Evolutionary conservation across 2,797 vertebrate genomes (phyloP), one percentile per base, ranked within the genome.

Genomic region (Vespertilio murinus): DNA sequence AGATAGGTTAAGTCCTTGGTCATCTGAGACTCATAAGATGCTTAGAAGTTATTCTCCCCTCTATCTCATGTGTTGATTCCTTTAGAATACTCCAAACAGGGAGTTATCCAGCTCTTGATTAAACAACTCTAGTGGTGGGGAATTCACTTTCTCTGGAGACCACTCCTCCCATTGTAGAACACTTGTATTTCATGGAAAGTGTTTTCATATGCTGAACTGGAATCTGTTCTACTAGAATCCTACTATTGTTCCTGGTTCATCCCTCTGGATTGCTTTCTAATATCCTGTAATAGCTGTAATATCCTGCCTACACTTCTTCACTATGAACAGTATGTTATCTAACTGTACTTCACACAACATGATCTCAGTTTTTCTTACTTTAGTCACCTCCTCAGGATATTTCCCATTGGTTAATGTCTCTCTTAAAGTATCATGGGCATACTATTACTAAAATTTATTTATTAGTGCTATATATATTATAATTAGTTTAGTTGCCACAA

Each of bases 401-500:
- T 30, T 25, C 69, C 22, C 59, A 13, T 52, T 83, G 45, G 6
- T 73, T 86, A 54, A 45, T 67, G 9, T 92, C 59, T 92, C 33
- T 86, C n/a, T 17, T 69, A 83, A 90, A 79, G 54, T 61, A n/a
- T 52, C 6, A 35, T 35, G 25, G 35, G 16, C 16, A 49, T 79
- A 54, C 9, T 6, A 20, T 54, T 74, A 56, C 8, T 79, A 79
- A 77, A 18, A 93, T 81, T 23, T 79, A 42, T 79, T 91, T 82
- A 94, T 85, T 88, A 42, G 28, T 69, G 13, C 20, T 81, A 5
- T 47, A 7, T 56, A 16, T 38, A 67, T 47, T 87, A 91, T 25
- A 89, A 49, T 81, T 82, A 73, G 67, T 84, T 90, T 90, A 83
- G 35, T 79, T 92, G 35, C 12, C 67, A 59, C 28, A 78, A 82